These are phyloP conservation scores for Lepidonotus clava DNA, from an alignment of 2,888 invertebrate genomes.

Conservation along the genomic window DNA sequence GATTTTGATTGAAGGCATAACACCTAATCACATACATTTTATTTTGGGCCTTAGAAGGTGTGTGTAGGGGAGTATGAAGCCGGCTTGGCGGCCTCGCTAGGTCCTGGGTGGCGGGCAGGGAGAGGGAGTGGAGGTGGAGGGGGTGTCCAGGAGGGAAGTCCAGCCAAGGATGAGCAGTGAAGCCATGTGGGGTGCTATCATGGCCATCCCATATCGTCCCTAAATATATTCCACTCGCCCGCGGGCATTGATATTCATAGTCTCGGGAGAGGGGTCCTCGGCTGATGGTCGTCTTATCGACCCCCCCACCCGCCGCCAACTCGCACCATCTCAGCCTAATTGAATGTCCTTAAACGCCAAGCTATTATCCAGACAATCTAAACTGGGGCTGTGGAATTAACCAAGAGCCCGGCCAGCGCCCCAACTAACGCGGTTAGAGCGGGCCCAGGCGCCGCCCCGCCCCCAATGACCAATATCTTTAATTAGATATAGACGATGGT, in stretches of 20 bases:
- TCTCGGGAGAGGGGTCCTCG: not conserved
- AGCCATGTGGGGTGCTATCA: no score
- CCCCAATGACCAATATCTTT: not conserved
- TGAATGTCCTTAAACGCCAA: slow-evolving; percentile 26
- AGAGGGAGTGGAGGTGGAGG: no score
- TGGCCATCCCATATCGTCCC: not conserved
- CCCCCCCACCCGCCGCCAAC: not conserved
- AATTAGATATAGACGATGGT: slow-evolving; percentile 35
- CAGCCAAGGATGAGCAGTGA: no score
- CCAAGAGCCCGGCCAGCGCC: not conserved
- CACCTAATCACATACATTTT: no score
- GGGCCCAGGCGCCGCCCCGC: not conserved
- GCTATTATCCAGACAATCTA: slow-evolving; percentile 45
- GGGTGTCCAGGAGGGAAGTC: no score
- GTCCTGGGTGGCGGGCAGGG: no score
- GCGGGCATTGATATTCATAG: slow-evolving; percentile 24
- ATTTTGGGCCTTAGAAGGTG: no score
- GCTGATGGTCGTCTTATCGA: slow-evolving; percentile 40
- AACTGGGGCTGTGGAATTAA: slow-evolving; percentile 23
- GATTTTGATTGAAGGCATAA: no score
- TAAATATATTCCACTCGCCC: not conserved
- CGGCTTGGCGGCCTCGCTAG: no score
- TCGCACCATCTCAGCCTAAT: not conserved
- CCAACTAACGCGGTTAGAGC: not conserved
- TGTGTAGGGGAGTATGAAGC: no score